Percentiles rank a stretch among this genome's conserved stretches.
Evolutionary conservation across 2,888 invertebrate species (phyloP).

Genomic region (Syrista parreyssii): DNA sequence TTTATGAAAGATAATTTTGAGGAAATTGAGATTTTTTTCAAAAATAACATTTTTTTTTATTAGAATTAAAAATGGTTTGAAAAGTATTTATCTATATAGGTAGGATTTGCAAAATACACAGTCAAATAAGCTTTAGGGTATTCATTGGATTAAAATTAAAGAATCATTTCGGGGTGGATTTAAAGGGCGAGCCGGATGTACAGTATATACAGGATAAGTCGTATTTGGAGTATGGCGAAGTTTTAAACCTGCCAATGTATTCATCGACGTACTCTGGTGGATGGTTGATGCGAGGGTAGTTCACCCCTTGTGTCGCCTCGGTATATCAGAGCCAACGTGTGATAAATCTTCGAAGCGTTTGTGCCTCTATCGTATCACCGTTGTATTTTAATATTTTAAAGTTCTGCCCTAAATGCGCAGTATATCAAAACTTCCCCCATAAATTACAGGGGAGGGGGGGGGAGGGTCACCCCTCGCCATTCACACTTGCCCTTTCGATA

Average conservation of each 20-base stretch:
- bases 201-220: too few species aligned
- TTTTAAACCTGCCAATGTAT: conserved; percentile 43
- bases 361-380: conserved; percentile 47
- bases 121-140: too few species aligned
- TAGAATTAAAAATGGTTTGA: too few species aligned
- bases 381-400: conserved; percentile 58
- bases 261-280: conserved; percentile 34
- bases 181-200: too few species aligned
- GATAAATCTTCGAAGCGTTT: conserved; percentile 43
- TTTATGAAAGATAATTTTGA: too few species aligned
- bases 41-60: too few species aligned
- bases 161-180: too few species aligned
- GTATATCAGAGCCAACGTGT: conserved; percentile 30
- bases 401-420: conserved; percentile 53
- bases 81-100: too few species aligned
- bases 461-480: conserved; percentile 12
- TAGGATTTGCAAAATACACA: too few species aligned
- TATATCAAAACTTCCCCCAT: conserved; percentile 53
- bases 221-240: conserved; percentile 8
- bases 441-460: conserved; percentile 41
- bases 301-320: neutral
- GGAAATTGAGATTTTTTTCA: too few species aligned
- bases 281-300: conserved; percentile 4
- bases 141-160: too few species aligned
- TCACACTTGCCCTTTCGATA: conserved; percentile 4